Evolutionary conservation across 2,888 invertebrate species (phyloP).

Genomic region (Barypeithes pellucidus): DNA sequence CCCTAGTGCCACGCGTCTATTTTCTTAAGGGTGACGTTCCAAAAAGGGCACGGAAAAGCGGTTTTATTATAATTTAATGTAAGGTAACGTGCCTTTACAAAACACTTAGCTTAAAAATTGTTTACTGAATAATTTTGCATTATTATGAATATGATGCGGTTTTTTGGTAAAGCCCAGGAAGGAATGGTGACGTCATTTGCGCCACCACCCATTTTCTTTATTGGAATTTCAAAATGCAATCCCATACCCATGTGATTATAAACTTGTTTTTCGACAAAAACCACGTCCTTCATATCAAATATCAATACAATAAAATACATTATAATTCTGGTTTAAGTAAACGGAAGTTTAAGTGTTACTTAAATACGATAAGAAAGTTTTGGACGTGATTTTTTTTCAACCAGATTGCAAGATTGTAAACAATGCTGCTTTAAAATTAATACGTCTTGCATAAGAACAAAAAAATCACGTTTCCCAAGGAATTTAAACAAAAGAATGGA

Average conservation of each 20-base stretch:
- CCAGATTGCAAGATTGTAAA: slow-evolving; percentile 1
- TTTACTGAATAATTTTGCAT: no score
- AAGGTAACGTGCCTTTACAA: not conserved
- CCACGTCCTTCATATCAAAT: not conserved
- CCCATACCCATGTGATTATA: not conserved
- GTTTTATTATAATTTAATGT: not conserved
- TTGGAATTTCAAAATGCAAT: slow-evolving; percentile 20
- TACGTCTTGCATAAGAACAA: slow-evolving; percentile 8
- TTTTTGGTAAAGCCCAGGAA: not conserved
- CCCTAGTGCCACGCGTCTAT: slow-evolving; percentile 29
- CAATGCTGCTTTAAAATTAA: not conserved
- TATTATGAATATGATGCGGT: not conserved
- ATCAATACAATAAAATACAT: not conserved
- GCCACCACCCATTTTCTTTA: not conserved
- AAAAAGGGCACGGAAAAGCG: not conserved
- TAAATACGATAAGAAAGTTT: slow-evolving; percentile 13
- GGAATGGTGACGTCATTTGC: not conserved
- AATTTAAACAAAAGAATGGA: slow-evolving; percentile 8
- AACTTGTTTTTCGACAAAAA: not conserved
- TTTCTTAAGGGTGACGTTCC: slow-evolving; percentile 17
- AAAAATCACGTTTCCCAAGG: slow-evolving; percentile 8
- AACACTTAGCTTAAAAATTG: not conserved
- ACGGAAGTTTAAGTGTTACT: slow-evolving; percentile 6
- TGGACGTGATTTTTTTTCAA: slow-evolving; percentile 6
- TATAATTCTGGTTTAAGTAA: slow-evolving; percentile 4